phyloP scores from a whole-genome alignment of 1,140 invertebrate genomes.

The Drosophila lacertosa region DNA sequence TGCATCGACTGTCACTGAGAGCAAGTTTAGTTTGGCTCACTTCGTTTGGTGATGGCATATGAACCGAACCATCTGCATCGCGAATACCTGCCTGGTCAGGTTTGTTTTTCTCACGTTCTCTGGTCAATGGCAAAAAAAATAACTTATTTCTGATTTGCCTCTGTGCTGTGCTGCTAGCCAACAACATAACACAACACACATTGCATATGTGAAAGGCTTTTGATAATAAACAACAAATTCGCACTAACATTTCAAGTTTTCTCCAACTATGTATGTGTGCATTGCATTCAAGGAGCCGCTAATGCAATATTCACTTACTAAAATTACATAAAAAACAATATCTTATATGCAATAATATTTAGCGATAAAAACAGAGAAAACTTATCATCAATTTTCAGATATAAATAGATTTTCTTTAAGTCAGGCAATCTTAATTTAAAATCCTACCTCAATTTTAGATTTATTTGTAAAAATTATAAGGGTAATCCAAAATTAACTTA shows the following conservation, averaged over 20 bases:
- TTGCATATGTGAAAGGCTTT: constrained; percentile 46
- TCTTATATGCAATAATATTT: no score
- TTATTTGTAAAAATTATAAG: no score
- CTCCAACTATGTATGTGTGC: neutral
- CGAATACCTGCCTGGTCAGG: constrained; percentile 36
- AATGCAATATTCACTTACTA: neutral
- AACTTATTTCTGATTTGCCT: constrained; percentile 37
- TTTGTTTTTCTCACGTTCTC: constrained; percentile 27
- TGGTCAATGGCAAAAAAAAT: constrained; percentile 19
- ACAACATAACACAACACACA: no score
- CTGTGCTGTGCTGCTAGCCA: constrained; percentile 15
- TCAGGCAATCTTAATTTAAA: no score
- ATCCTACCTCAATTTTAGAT: no score
- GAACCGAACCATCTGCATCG: constrained; percentile 28
- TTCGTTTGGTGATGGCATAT: constrained; percentile 21
- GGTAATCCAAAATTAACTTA: no score
- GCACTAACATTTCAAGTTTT: neutral
- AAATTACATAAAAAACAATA: no score
- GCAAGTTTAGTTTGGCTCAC: constrained; percentile 23
- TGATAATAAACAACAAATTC: constrained; percentile 11
- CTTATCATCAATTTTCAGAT: no score
- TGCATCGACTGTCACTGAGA: constrained; percentile 18
- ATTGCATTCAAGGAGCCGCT: neutral
- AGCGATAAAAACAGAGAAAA: no score
- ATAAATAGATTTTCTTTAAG: no score